Base-by-base conservation (phyloP, 2,113 vertebrate species). In the Meleagris gallopavo region DNA sequence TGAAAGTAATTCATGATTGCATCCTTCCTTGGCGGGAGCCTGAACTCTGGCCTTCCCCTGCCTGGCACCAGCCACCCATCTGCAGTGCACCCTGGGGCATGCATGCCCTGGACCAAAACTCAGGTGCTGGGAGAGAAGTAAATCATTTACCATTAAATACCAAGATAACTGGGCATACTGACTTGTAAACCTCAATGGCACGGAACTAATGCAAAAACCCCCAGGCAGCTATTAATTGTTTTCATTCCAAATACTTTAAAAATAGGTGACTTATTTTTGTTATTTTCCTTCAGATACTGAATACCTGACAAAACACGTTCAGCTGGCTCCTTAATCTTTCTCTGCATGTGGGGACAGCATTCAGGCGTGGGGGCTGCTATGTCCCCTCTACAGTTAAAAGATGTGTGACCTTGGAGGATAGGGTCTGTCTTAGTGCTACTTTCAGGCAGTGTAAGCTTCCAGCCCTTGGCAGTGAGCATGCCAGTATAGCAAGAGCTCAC, bases 331-430 rank as follows among this genome's bases (percentile, higher is more conserved):
- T 32, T 73, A 54, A 54, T 69, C 57, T 38, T 46, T 34, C 36
- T 74, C 67, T 34, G 54, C 34, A 79, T 65, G 3, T 22, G 29
- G 10, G 55, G n/a, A 62, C 36, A 9, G 25, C 29, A 27, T 48
- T 61, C 66, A 61, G 48, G 25, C 34, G 32, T 0, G 0, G 14
- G 17, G 38, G 55, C 29, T 10, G 1, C 10, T 2, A 2, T 62
- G 13, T 19, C 43, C 36, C 30, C 60, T 43, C 61, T 62, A 25
- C 25, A 25, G 9, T 15, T 57, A 52, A 17, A 71, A 67, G 27
- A 46, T 4, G 6, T 3, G 5, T 13, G 30, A 19, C 20, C 34
- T 57, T n/a, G 66, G 5, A 75, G 4, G 81, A 10, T 1, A 1
- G 45, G 21, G 80, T 72, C 85, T 15, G 80, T 75, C 88, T 13